Percentiles rank a stretch among this genome's conserved stretches.
Conservation (phyloP, 1,140 invertebrate species). For the Neocloeon triangulifer region DNA sequence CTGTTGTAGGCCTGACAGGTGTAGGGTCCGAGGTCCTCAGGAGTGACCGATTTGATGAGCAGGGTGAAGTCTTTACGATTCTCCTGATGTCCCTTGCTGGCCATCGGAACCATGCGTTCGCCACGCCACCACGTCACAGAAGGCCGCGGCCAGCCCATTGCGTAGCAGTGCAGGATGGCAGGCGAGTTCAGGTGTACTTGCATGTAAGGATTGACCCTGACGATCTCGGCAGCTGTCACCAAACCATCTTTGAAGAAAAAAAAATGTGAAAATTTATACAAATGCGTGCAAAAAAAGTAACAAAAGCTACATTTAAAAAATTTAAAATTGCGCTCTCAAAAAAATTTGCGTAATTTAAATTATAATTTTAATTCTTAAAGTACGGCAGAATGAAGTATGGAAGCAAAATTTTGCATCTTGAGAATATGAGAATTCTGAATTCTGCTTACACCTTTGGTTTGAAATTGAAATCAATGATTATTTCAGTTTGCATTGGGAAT, state of each 20-base stretch:
- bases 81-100: constrained; percentile 45
- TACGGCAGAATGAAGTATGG: too few species aligned
- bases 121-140: constrained; percentile 70
- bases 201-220: constrained; percentile 29
- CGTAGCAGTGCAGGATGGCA: constrained; percentile 51
- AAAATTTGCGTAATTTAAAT: too few species aligned
- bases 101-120: constrained; percentile 43
- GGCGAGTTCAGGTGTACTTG: constrained; percentile 45
- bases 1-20: constrained; percentile 74
- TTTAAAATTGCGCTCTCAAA: background rate
- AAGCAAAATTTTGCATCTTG: too few species aligned
- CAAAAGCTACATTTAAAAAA: constrained; percentile 1
- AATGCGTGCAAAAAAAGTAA: background rate
- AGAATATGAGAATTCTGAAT: too few species aligned
- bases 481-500: too few species aligned
- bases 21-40: constrained; percentile 55
- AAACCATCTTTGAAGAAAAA: too few species aligned
- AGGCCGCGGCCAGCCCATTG: constrained; percentile 58
- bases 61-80: constrained; percentile 47
- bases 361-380: too few species aligned
- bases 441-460: too few species aligned
- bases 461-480: too few species aligned
- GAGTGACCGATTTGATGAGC: constrained; percentile 40
- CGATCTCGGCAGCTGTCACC: constrained; percentile 25
- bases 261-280: constrained; percentile 23